phyloP scores from a whole-genome alignment of 2,888 invertebrate species.

The Spilosoma lubricipeda region DNA sequence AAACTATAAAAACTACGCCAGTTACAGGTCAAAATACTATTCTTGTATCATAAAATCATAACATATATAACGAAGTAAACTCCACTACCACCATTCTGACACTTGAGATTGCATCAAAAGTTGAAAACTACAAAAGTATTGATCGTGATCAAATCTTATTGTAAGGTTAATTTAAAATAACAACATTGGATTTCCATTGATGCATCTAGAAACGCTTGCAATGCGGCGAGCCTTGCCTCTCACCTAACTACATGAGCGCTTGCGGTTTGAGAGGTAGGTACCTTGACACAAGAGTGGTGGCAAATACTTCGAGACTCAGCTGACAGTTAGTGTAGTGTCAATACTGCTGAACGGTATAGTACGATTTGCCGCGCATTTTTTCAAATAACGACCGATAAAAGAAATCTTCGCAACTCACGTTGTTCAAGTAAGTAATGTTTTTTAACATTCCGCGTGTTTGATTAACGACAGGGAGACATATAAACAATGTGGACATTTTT shows the following conservation, averaged over 20 bases:
- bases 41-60: background rate
- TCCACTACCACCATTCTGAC: background rate
- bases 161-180: background rate
- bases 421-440: slow-evolving; percentile 17
- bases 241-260: background rate
- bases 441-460: background rate
- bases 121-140: background rate
- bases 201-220: background rate
- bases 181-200: background rate
- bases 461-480: background rate
- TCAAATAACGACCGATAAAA: background rate
- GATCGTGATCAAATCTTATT: background rate
- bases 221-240: background rate
- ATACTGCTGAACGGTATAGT: slow-evolving; percentile 30
- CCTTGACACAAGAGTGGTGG: slow-evolving; percentile 46
- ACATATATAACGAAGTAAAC: background rate
- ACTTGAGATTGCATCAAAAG: background rate
- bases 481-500: background rate
- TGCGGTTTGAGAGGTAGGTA: slow-evolving; percentile 19
- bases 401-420: background rate
- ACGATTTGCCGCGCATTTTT: slow-evolving; percentile 3
- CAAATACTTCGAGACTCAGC: slow-evolving; percentile 20
- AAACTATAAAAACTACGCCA: background rate
- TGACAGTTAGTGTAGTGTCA: slow-evolving; percentile 37
- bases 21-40: background rate